phyloP scores from a whole-genome alignment of 2,888 invertebrate species.

The Erebia palarica region DNA sequence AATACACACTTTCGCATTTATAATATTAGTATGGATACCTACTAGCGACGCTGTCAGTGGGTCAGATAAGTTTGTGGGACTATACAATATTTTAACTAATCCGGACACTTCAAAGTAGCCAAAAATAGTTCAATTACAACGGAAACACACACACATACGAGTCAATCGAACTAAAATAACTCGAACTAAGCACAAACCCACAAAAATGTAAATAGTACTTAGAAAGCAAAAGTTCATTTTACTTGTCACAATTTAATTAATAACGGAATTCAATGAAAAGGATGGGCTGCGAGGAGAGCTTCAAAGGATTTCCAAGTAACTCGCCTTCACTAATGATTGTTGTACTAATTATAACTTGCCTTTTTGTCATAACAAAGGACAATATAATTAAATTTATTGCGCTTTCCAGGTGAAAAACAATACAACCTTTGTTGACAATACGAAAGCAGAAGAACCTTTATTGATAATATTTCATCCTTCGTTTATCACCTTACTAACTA shows the following conservation, averaged over 20 bases:
- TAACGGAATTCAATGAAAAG: constrained; percentile 1
- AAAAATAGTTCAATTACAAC: no score
- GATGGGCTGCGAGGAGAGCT: neutral
- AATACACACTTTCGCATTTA: no score
- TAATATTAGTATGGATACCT: no score
- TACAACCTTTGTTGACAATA: neutral
- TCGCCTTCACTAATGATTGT: constrained; percentile 1
- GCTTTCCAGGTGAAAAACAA: constrained; percentile 1
- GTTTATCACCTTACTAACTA: neutral
- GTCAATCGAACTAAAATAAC: neutral
- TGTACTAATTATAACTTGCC: constrained; percentile 11
- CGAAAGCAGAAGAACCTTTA: neutral
- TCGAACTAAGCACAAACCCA: neutral
- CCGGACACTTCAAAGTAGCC: no score
- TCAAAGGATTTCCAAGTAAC: constrained; percentile 1
- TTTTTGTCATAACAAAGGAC: constrained; percentile 1
- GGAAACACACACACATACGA: no score
- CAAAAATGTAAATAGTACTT: neutral
- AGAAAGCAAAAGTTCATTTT: neutral
- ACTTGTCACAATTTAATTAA: constrained; percentile 4
- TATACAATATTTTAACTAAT: no score
- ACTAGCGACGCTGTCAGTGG: no score
- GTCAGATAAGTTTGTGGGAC: no score
- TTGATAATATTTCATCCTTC: neutral
- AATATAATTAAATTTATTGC: constrained; percentile 14